Evolutionary conservation across 2,797 vertebrate species (phyloP).

Genomic region (Sternotherus odoratus): DNA sequence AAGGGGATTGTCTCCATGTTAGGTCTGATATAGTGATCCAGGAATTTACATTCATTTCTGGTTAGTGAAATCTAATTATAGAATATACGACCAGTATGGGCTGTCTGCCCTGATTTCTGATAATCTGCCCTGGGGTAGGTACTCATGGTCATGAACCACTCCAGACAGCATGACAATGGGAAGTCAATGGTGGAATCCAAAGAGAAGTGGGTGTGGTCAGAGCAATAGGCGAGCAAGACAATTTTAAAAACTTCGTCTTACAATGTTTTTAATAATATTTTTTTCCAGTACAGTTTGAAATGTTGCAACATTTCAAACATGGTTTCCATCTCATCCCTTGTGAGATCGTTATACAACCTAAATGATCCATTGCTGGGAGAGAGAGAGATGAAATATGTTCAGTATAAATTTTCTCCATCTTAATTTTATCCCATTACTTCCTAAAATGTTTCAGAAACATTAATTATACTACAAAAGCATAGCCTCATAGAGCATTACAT

Average conservation of each 20-base stretch:
- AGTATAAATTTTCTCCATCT: neutral
- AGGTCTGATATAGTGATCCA: neutral
- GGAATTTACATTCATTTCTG: neutral
- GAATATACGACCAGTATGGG: neutral
- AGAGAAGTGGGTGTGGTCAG: accelerated
- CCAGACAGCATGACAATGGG: neutral
- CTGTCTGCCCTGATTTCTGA: neutral
- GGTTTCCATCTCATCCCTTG: accelerated
- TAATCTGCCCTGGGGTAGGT: no score
- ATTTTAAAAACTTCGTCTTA: neutral
- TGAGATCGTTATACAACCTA: neutral
- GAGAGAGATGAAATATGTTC: neutral
- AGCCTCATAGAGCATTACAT: neutral
- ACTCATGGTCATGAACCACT: no score
- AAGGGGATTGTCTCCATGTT: neutral
- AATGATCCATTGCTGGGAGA: neutral
- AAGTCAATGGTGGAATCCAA: neutral
- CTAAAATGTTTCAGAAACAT: neutral
- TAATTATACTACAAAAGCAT: neutral
- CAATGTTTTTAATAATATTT: neutral
- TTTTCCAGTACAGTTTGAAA: neutral
- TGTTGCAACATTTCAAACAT: accelerated
- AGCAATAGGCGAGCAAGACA: accelerated
- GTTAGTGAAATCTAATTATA: neutral
- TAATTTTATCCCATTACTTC: neutral